phyloP scores from a whole-genome alignment of 2,113 vertebrate genomes.

The Otolemur garnettii region DNA sequence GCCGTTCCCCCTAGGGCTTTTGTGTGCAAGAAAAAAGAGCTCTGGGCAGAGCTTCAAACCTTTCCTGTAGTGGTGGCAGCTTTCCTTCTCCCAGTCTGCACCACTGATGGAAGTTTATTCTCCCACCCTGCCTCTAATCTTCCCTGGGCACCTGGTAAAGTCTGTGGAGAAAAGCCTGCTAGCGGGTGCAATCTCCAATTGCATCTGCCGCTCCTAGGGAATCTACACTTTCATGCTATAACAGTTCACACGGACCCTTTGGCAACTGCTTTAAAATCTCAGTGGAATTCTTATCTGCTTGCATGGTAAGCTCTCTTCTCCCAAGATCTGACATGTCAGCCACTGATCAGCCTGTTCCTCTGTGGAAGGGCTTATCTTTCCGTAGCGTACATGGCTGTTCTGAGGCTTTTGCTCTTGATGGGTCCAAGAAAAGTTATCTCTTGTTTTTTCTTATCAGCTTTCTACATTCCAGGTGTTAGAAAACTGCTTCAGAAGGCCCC shows the following conservation, averaged over 20 bases:
- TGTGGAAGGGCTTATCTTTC: neutral
- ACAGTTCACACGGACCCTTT: neutral
- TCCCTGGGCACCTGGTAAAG: neutral
- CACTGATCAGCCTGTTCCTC: neutral
- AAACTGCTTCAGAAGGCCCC: too few species aligned
- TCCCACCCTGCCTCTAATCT: neutral
- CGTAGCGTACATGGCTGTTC: neutral
- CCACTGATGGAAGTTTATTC: neutral
- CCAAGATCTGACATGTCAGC: neutral
- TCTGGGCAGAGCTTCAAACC: neutral
- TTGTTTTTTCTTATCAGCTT: neutral
- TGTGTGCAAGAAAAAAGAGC: neutral
- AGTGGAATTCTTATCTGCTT: neutral
- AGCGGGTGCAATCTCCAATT: neutral
- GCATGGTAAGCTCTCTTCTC: neutral
- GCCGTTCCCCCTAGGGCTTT: neutral
- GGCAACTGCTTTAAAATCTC: neutral
- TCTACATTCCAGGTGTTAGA: neutral
- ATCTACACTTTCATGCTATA: neutral
- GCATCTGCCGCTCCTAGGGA: neutral
- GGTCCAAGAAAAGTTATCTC: neutral
- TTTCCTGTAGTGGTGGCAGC: neutral
- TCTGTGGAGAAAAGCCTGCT: neutral
- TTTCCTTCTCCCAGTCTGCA: neutral
- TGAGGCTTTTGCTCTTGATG: neutral